phyloP scores from a whole-genome alignment of 2,888 invertebrate species.

The Leptinotarsa haldemani region DNA sequence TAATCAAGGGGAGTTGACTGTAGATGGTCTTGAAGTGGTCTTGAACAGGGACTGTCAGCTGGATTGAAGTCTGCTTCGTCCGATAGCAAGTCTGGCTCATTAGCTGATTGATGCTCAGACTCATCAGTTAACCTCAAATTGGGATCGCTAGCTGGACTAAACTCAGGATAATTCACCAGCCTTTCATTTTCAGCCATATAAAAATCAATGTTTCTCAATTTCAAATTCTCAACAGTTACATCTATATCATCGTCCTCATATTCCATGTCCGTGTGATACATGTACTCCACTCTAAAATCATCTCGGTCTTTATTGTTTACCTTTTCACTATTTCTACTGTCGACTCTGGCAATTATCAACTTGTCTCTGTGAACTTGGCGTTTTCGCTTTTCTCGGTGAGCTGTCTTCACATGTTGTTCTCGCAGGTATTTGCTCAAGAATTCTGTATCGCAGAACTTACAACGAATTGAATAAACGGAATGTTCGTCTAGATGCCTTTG shows the following conservation, averaged over 20 bases:
- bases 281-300: slow-evolving; percentile 10
- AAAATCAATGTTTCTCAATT: slow-evolving; percentile 21
- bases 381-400: slow-evolving; percentile 28
- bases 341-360: slow-evolving; percentile 35
- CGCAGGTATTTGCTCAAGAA: slow-evolving; percentile 36
- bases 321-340: slow-evolving; percentile 13
- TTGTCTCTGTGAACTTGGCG: slow-evolving; percentile 26
- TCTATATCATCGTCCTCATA: slow-evolving; percentile 17
- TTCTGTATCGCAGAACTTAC: slow-evolving; percentile 46
- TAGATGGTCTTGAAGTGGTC: too few relatives aligned
- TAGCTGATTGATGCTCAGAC: background rate
- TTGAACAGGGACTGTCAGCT: background rate
- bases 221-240: slow-evolving; percentile 25
- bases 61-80: background rate
- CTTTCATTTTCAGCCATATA: background rate
- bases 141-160: background rate
- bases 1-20: background rate
- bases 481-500: slow-evolving; percentile 45
- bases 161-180: background rate
- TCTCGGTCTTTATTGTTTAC: background rate
- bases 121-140: slow-evolving; percentile 1
- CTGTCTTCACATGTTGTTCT: slow-evolving; percentile 32
- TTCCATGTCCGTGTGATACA: slow-evolving; percentile 27
- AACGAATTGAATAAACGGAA: slow-evolving; percentile 40
- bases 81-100: background rate